Conservation (phyloP, 2,797 vertebrate species). For the Numenius phaeopus region DNA sequence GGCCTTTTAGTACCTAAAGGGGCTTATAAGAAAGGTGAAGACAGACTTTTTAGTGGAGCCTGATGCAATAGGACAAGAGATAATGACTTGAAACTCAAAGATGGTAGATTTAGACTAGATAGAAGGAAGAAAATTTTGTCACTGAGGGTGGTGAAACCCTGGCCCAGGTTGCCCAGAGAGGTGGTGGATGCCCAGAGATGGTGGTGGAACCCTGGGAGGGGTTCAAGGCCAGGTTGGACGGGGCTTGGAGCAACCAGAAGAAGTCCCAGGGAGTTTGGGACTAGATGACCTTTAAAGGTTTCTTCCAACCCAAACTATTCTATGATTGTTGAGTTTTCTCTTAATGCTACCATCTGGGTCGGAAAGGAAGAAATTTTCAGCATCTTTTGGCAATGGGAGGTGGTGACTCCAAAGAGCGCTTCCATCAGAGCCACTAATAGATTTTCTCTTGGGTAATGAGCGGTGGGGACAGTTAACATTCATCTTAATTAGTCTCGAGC, state of each 20-base stretch:
- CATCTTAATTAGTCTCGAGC: constrained; percentile 48
- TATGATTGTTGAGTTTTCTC: not conserved
- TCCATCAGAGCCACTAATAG: not conserved
- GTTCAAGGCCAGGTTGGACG: rapidly evolving
- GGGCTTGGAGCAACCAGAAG: not conserved
- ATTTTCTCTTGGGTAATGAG: constrained; percentile 22
- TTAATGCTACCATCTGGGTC: rapidly evolving
- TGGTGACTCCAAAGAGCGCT: not conserved
- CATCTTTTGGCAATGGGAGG: not conserved
- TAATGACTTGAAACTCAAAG: not conserved
- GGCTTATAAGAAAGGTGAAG: not conserved
- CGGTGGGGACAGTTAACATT: constrained; percentile 29
- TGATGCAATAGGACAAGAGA: rapidly evolving
- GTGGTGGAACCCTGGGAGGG: not conserved
- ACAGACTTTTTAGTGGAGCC: rapidly evolving
- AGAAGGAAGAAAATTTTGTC: rapidly evolving
- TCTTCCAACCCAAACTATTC: not conserved
- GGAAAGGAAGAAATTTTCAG: not conserved
- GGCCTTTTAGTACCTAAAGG: rapidly evolving
- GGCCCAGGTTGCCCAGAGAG: not conserved
- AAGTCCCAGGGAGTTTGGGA: not conserved
- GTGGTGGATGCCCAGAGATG: no score
- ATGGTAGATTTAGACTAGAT: not conserved
- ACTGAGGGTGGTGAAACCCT: rapidly evolving
- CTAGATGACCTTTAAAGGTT: rapidly evolving